phyloP scores from a whole-genome alignment of 2,113 vertebrate genomes.

The Aviceda subcristata region DNA sequence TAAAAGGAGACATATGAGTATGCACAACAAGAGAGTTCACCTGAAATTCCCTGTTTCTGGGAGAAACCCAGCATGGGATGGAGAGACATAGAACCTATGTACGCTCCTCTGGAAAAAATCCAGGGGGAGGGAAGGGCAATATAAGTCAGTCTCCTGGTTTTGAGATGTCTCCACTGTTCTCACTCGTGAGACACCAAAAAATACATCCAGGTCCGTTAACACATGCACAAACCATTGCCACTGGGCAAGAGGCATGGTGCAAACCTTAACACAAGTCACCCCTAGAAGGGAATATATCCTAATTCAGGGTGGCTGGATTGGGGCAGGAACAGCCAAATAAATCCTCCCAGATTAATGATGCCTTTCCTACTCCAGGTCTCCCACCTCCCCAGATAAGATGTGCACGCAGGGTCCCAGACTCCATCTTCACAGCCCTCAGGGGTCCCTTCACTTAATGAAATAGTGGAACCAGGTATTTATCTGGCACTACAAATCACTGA shows the following conservation, averaged over 20 bases:
- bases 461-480: neutral
- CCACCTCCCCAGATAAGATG: neutral
- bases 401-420: neutral
- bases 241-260: neutral
- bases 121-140: neutral
- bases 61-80: neutral
- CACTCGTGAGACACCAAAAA: neutral
- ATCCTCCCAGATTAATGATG: neutral
- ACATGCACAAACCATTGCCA: neutral
- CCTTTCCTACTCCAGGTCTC: neutral
- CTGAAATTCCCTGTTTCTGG: neutral
- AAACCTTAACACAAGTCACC: neutral
- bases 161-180: neutral
- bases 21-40: neutral
- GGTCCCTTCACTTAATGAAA: neutral
- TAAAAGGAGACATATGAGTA: neutral
- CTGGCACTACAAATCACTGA: neutral
- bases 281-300: neutral
- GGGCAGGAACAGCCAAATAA: neutral
- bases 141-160: neutral
- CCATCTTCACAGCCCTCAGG: neutral
- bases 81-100: neutral
- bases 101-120: neutral
- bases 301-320: neutral
- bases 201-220: neutral